A percentile compares a stretch with the other conserved stretches of the same genome.
Conservation (phyloP, 1,140 invertebrate species). For the Drosophila sucinea region DNA sequence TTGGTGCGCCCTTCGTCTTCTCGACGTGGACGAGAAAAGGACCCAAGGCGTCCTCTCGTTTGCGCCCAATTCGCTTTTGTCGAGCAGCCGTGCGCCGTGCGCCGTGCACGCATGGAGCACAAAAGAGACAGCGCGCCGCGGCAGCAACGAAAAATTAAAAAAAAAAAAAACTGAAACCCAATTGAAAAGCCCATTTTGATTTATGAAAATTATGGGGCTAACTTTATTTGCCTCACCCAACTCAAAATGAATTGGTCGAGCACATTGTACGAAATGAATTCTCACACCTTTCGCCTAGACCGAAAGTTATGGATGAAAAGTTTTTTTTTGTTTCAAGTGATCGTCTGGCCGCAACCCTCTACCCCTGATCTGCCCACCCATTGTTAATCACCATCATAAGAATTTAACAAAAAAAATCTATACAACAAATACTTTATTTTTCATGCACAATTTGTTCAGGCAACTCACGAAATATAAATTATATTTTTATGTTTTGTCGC, state of each 20-base stretch:
- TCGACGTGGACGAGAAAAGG: neutral
- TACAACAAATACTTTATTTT: constrained; percentile 32
- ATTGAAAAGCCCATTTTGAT: constrained; percentile 73
- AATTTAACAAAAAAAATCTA: constrained; percentile 46
- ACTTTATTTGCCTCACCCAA: constrained; percentile 22
- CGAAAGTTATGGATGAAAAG: constrained; percentile 19
- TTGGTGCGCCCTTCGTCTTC: constrained; percentile 16
- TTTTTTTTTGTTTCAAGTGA: constrained; percentile 50
- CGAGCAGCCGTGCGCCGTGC: constrained; percentile 7
- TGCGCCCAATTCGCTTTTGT: neutral
- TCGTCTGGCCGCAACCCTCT: constrained; percentile 9
- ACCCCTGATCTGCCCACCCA: neutral
- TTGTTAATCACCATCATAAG: constrained; percentile 73
- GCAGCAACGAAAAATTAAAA: neutral
- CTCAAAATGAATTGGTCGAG: constrained; percentile 28
- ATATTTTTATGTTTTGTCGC: constrained; percentile 56
- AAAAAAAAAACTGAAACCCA: constrained; percentile 35
- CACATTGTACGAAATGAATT: neutral
- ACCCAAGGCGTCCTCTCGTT: neutral
- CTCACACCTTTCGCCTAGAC: constrained; percentile 48
- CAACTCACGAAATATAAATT: constrained; percentile 63
- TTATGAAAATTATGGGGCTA: constrained; percentile 66
- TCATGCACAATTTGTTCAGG: constrained; percentile 65
- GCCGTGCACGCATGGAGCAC: neutral
- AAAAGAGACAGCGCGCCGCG: neutral